Conservation (phyloP, 1,140 invertebrate species). For the Bicyclus anynana region DNA sequence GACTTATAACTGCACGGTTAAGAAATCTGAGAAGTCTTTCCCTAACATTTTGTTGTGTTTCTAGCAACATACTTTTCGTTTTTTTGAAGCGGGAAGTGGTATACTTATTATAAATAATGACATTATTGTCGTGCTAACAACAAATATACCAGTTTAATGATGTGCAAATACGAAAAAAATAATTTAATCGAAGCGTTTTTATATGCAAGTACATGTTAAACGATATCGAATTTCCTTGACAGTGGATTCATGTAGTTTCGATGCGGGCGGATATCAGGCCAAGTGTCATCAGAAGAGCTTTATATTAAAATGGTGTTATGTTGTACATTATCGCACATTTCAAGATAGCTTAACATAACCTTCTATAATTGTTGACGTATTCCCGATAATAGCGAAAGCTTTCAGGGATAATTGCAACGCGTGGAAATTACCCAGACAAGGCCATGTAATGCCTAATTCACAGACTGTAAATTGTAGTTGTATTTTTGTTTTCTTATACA, state of each 20-base stretch:
- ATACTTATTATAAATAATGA: no score
- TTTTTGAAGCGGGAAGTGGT: no score
- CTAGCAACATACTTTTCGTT: no score
- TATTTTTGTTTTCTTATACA: no score
- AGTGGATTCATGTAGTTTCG: neutral
- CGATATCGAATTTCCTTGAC: neutral
- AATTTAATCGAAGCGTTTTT: no score
- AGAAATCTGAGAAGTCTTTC: no score
- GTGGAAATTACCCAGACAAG: slow-evolving; percentile 12
- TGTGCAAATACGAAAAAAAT: no score
- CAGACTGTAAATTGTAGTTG: neutral
- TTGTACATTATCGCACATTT: slow-evolving; percentile 23
- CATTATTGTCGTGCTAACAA: no score
- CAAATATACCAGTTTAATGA: no score
- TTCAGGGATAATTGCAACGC: slow-evolving; percentile 14
- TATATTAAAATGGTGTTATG: slow-evolving; percentile 22
- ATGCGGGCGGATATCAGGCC: neutral
- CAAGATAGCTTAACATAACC: slow-evolving; percentile 22
- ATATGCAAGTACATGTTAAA: no score
- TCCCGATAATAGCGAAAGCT: slow-evolving; percentile 20
- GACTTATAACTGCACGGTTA: no score
- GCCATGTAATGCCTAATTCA: neutral
- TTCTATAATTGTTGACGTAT: slow-evolving; percentile 12
- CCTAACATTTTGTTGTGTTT: no score
- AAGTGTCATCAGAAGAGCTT: slow-evolving; percentile 17